These are phyloP conservation scores for Microchrysa polita DNA, from an alignment of 2,888 invertebrate genomes.

Conservation along the genomic window DNA sequence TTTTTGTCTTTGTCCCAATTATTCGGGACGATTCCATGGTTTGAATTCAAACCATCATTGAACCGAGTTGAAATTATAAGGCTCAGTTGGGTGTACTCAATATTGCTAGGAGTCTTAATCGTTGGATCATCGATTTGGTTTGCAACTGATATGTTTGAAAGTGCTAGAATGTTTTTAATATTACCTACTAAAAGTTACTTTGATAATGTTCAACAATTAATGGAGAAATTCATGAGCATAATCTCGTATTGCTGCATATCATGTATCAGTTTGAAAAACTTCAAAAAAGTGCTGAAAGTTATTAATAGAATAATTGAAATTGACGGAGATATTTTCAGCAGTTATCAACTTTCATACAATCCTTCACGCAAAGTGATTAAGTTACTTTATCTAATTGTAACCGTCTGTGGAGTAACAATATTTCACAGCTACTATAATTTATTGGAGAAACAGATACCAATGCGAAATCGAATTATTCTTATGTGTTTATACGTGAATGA, in stretches of 20 bases:
- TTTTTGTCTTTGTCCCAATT: background rate
- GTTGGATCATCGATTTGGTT: background rate
- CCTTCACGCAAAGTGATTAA: slow-evolving; percentile 54
- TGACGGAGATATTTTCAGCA: slow-evolving; percentile 57
- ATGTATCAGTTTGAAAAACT: slow-evolving; percentile 56
- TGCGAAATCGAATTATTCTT: background rate
- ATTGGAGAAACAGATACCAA: background rate
- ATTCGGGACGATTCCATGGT: slow-evolving; percentile 24
- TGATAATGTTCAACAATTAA: slow-evolving; percentile 60
- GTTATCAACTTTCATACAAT: slow-evolving; percentile 53
- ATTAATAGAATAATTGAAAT: slow-evolving; percentile 59
- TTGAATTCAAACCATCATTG: background rate
- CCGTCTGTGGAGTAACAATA: background rate
- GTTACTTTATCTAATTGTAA: background rate
- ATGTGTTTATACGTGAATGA: background rate
- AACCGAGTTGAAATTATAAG: background rate
- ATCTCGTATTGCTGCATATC: slow-evolving; percentile 57
- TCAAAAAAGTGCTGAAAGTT: slow-evolving; percentile 56
- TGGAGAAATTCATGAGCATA: slow-evolving; percentile 58
- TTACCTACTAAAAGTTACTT: background rate
- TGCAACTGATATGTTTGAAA: background rate
- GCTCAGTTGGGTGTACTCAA: slow-evolving; percentile 5
- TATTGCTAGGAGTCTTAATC: background rate
- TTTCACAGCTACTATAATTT: background rate
- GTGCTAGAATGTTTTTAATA: background rate